Percentiles rank a stretch among this genome's conserved stretches.
Conservation (phyloP, 2,888 invertebrate genomes). For the Griposia aprilina region DNA sequence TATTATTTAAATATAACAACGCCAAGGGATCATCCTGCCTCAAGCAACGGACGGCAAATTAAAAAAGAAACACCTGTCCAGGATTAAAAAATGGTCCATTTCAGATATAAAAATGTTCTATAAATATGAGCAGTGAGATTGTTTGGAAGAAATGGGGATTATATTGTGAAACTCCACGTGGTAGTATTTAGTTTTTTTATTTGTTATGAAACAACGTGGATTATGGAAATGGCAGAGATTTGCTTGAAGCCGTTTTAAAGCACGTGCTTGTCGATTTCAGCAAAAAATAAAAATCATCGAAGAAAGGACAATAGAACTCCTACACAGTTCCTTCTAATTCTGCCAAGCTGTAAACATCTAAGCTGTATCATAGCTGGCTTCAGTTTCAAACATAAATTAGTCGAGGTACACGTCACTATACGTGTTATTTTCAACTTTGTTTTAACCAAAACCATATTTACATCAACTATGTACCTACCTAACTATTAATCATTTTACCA, state of each 20-base stretch:
- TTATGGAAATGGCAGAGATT: background rate
- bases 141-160: conserved; percentile 14
- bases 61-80: conserved; percentile 55
- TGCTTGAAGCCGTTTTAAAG: too few relatives aligned
- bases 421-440: background rate
- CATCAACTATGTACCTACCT: background rate
- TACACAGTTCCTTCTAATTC: background rate
- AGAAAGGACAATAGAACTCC: background rate
- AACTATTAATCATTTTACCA: background rate
- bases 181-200: background rate
- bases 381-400: background rate
- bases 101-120: conserved; percentile 24
- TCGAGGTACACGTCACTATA: background rate
- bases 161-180: background rate
- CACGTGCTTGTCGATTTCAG: background rate
- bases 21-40: conserved; percentile 51
- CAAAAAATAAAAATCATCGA: background rate
- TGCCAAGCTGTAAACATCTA: background rate
- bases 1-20: conserved; percentile 50
- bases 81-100: conserved; percentile 37
- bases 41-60: conserved; percentile 60
- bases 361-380: background rate
- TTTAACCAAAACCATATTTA: background rate
- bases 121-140: conserved; percentile 41
- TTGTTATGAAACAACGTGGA: background rate